Evolutionary conservation across 2,888 invertebrate genomes (phyloP), one percentile per base, ranked within the genome.

Genomic region (Agonopterix subpropinquella): DNA sequence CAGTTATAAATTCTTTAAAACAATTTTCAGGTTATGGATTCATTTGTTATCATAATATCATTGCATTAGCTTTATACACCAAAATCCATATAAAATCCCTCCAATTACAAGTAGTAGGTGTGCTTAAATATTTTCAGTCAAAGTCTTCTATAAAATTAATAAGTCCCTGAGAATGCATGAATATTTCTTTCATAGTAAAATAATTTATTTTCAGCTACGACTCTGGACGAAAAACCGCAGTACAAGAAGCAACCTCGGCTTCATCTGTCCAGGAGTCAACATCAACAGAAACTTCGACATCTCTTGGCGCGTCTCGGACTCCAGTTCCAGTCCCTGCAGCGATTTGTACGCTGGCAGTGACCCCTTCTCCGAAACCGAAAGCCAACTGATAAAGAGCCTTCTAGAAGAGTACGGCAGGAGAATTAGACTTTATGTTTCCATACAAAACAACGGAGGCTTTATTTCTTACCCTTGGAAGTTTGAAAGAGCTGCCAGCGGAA

Each of bases 201-300:
- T 10, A 9, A 47, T 44, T 41, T 47, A 50, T 37, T 49, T 81
- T 41, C 68, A 92, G 92, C 69, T 89, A n/a, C 89, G 92, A 4
- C 70, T 93, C 43, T 94, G 93, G 93, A 88, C 91, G 3, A 94
- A 94, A 70, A 92, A 92, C 0, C 83, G 92, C 1, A 89, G 90
- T n/a, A 79, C 77, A 0, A 64, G 58, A 13, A 77, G 68, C 41
- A 65, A 80, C 13, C 54, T 67, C 0, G 83, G 77, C 9, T 48
- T 70, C 0, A 62, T 72, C 0, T 95, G 95, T 58, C 77, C 80
- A 1, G 96, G 96, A 1, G 91, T 91, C 0, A 95, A 96, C 72
- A 90, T 92, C 2, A 95, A 95, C 67, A 82, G 95, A 2, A 96
- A 96, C 71, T 95, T 94, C 59, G 92, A 90, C 47, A 90, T 91